These are phyloP conservation scores for Xylota segnis DNA, from an alignment of 2,888 invertebrate genomes.

Conservation along the genomic window DNA sequence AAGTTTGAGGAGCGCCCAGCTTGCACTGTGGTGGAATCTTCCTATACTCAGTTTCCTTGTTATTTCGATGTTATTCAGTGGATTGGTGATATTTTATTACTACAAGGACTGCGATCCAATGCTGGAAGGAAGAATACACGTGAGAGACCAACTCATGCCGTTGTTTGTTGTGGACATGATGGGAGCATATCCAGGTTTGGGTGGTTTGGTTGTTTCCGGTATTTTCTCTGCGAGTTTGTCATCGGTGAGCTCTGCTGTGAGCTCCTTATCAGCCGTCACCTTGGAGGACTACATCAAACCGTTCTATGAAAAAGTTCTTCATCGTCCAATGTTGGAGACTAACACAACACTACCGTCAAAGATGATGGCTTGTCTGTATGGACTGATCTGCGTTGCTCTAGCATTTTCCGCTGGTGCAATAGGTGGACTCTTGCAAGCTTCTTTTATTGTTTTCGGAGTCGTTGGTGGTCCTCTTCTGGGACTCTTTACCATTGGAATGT, in stretches of 20 bases:
- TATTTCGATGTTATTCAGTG: constrained; percentile 90
- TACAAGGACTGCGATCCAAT: constrained; percentile 94
- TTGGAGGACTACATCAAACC: constrained; percentile 93
- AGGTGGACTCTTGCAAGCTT: constrained; percentile 93
- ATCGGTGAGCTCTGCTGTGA: constrained; percentile 95
- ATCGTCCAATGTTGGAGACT: constrained; percentile 83
- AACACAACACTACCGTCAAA: constrained; percentile 87
- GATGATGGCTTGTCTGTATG: constrained; percentile 89
- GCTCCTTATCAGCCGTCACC: constrained; percentile 95
- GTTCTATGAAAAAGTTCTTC: constrained; percentile 83
- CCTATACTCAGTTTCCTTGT: constrained; percentile 91
- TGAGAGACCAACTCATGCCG: constrained; percentile 92
- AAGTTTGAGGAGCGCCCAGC: constrained; percentile 89
- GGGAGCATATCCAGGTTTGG: constrained; percentile 90
- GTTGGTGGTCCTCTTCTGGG: constrained; percentile 94
- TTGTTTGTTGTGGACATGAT: constrained; percentile 91
- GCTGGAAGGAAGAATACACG: constrained; percentile 86
- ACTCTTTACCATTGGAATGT: constrained; percentile 94
- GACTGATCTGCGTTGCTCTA: constrained; percentile 90
- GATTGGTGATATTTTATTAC: constrained; percentile 93
- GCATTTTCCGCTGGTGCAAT: constrained; percentile 93
- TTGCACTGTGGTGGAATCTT: constrained; percentile 92
- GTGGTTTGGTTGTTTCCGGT: constrained; percentile 95
- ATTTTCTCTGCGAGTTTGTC: constrained; percentile 96
- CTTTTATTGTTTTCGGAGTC: constrained; percentile 93